Percentiles rank a stretch among this genome's conserved stretches.
phyloP scores from a whole-genome alignment of 1,140 invertebrate genomes.

The Lepidurus packardi region DNA sequence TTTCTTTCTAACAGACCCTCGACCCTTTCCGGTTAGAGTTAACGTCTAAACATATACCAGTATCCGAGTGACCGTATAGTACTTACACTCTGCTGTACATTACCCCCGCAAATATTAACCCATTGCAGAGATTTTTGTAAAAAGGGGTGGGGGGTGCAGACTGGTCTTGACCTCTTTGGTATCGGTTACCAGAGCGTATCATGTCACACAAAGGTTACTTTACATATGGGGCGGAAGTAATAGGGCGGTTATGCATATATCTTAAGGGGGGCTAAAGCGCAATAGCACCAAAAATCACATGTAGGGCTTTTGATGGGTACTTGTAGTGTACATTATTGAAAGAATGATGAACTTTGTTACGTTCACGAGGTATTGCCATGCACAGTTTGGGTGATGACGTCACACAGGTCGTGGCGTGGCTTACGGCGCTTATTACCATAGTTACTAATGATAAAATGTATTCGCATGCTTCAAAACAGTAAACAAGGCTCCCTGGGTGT shows the following conservation, averaged over 20 bases:
- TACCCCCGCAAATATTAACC: neutral
- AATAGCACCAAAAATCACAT: no score
- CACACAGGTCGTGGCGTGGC: no score
- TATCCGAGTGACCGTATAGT: neutral
- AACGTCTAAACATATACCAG: neutral
- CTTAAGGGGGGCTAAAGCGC: neutral
- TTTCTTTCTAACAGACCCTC: neutral
- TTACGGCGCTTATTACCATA: no score
- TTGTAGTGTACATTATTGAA: no score
- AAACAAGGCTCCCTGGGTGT: no score
- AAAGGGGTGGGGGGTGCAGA: neutral
- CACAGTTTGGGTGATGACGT: no score
- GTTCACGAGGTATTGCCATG: no score
- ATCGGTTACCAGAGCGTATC: conserved; percentile 5
- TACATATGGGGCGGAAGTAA: conserved; percentile 18
- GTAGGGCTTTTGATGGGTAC: no score
- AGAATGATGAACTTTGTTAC: no score
- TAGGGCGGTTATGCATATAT: neutral
- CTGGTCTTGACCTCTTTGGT: neutral
- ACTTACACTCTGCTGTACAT: neutral
- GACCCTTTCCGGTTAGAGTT: neutral
- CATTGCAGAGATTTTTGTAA: no score
- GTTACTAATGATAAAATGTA: no score
- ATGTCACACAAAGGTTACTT: neutral
- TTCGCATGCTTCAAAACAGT: no score